These are phyloP conservation scores for Oreochromis grahami DNA, from an alignment of 2,797 vertebrate genomes.

Conservation along the genomic window DNA sequence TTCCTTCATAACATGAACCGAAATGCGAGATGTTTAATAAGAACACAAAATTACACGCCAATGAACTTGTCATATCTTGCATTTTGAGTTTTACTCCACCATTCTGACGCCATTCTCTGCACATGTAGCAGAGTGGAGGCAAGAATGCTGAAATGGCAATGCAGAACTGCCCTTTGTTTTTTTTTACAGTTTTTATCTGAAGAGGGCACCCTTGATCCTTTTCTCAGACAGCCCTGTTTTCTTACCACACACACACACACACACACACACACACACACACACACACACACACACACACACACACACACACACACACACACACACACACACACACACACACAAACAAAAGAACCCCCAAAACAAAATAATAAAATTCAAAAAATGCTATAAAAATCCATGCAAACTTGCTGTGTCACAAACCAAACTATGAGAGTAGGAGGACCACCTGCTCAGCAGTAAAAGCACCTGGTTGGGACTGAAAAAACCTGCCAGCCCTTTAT, in stretches of 20 bases:
- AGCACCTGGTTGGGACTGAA: constrained; percentile 42
- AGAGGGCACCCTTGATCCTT: constrained; percentile 84
- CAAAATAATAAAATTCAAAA: not conserved
- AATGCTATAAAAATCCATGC: not conserved
- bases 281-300: not conserved
- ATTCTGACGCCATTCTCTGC: not conserved
- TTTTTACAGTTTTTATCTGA: constrained; percentile 54
- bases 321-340: too few species aligned
- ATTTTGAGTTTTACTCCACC: not conserved
- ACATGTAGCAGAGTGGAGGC: not conserved
- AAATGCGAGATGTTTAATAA: not conserved
- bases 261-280: too few species aligned
- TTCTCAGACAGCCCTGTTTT: constrained; percentile 36
- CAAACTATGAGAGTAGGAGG: constrained; percentile 25
- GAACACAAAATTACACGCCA: not conserved
- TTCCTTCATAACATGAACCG: not conserved
- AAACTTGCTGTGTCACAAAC: not conserved
- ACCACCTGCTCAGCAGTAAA: constrained; percentile 75
- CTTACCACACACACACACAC: constrained; percentile 12
- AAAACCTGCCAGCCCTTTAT: constrained; percentile 40
- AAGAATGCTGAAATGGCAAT: constrained; percentile 9
- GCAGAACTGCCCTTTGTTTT: not conserved
- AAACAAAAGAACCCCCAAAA: not conserved
- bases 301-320: not conserved
- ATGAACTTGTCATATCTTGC: not conserved